A percentile compares a stretch with the other conserved stretches of the same genome.
phyloP scores from a whole-genome alignment of 2,888 invertebrate species.

The Willowsia nigromaculata region DNA sequence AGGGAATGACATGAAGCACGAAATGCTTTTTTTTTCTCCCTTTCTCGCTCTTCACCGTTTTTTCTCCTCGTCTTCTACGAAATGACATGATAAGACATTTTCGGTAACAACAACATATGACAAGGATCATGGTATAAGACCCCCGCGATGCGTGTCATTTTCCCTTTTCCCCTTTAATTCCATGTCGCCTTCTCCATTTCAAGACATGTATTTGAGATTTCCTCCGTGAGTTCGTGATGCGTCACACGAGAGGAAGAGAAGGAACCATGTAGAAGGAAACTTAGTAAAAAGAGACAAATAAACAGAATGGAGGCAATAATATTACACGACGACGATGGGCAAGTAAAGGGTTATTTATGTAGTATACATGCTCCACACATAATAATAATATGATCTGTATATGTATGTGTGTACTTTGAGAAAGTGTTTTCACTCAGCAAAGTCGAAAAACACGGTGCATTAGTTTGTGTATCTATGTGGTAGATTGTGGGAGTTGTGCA shows the following conservation, averaged over 20 bases:
- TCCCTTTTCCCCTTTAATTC: constrained; percentile 61
- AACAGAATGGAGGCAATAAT: constrained; percentile 61
- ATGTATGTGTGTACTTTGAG: background rate
- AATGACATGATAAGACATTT: constrained; percentile 69
- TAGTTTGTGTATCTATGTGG: background rate
- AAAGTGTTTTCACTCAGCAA: constrained; percentile 15
- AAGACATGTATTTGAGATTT: constrained; percentile 64
- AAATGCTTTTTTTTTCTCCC: constrained; percentile 31
- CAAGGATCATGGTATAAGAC: constrained; percentile 69
- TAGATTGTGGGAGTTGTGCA: background rate
- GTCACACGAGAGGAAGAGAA: constrained; percentile 29
- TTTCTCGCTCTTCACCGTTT: constrained; percentile 21
- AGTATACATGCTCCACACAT: background rate
- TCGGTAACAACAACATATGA: constrained; percentile 69
- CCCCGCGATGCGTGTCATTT: constrained; percentile 69
- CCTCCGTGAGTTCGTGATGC: constrained; percentile 62
- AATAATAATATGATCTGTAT: background rate
- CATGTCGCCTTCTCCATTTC: constrained; percentile 50
- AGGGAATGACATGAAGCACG: constrained; percentile 66
- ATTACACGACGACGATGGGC: constrained; percentile 9
- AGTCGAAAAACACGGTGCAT: constrained; percentile 1
- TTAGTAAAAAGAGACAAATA: constrained; percentile 60
- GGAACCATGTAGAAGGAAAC: background rate
- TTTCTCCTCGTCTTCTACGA: background rate
- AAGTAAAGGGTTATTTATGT: constrained; percentile 53